Conservation (phyloP, 2,797 vertebrate genomes). For the Alfaro cultratus region DNA sequence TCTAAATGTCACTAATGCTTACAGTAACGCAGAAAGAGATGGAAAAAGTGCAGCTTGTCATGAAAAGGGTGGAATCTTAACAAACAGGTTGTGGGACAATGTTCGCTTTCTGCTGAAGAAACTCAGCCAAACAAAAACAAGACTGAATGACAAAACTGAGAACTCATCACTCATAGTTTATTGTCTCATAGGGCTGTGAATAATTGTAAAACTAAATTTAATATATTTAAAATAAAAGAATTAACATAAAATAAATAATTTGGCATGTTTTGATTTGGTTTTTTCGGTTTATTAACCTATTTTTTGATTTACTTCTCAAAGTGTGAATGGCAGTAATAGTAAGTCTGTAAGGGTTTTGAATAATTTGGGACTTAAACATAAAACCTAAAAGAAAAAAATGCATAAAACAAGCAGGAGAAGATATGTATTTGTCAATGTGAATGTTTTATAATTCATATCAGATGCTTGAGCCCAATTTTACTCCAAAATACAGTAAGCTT, state of each 20-base stretch:
- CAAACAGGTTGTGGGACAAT: constrained; percentile 50
- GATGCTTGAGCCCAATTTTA: background rate
- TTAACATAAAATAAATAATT: background rate
- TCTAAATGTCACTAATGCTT: background rate
- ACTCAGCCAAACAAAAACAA: background rate
- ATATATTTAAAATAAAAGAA: background rate
- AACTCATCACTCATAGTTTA: constrained; percentile 6
- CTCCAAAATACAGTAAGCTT: background rate
- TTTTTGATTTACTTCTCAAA: background rate
- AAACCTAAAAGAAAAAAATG: background rate
- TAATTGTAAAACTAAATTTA: background rate
- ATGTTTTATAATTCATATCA: background rate
- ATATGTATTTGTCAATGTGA: background rate
- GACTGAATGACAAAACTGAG: background rate
- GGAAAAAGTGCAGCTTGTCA: background rate
- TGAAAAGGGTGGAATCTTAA: constrained; percentile 19
- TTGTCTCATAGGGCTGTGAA: background rate
- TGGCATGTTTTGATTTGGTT: background rate
- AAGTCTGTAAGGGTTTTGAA: background rate
- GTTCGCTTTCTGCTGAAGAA: constrained; percentile 9
- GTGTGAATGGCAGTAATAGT: background rate
- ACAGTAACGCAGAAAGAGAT: background rate
- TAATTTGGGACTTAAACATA: background rate
- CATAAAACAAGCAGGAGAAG: background rate
- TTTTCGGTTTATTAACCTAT: background rate